Conservation (phyloP, 2,797 vertebrate species). For the Galago senegalensis region DNA sequence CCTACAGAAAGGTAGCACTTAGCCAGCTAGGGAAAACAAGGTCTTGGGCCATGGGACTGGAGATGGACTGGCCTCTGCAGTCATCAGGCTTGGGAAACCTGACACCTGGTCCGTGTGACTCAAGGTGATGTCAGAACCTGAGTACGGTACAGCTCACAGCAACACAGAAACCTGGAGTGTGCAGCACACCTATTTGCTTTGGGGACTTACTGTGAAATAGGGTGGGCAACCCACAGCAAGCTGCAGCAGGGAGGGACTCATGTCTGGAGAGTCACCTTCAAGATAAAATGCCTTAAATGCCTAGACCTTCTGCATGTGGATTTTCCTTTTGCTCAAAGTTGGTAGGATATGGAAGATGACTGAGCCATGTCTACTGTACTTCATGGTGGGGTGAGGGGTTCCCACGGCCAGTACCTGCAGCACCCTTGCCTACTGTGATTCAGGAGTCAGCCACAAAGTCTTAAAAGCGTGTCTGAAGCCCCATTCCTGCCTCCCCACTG, state of each 20-base stretch:
- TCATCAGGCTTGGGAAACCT: background rate
- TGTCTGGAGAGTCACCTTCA: background rate
- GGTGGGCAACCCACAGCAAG: background rate
- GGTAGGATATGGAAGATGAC: background rate
- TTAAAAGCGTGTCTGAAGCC: background rate
- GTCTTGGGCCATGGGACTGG: no score
- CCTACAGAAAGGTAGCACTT: background rate
- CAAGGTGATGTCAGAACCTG: background rate
- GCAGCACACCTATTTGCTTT: background rate
- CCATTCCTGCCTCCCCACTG: background rate
- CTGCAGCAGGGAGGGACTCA: accelerated
- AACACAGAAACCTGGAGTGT: accelerated
- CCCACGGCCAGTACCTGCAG: accelerated
- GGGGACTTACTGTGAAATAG: background rate
- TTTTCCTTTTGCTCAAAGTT: background rate
- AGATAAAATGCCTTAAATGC: background rate
- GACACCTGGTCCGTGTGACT: background rate
- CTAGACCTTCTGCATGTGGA: background rate
- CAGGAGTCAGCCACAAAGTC: background rate
- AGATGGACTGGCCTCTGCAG: background rate
- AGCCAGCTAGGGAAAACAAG: background rate
- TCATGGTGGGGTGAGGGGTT: no score
- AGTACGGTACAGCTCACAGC: background rate
- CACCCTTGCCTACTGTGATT: background rate
- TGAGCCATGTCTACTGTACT: background rate